Evolutionary conservation across 2,888 invertebrate species (phyloP), one percentile per base, ranked within the genome.

Genomic region (Stenodema calcarata): DNA sequence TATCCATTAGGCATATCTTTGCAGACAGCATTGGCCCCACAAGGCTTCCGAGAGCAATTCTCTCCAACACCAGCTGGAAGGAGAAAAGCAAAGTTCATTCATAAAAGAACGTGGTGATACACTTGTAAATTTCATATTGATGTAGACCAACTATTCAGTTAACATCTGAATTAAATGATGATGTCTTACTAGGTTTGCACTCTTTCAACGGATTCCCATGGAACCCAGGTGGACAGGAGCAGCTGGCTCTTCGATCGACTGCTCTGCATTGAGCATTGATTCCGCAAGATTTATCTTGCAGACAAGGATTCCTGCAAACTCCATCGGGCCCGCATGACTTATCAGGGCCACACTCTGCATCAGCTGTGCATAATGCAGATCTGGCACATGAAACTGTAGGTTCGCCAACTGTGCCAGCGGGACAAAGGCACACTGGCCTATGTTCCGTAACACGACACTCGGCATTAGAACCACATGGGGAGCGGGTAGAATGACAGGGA

Each of bases 181-280:
- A 35, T 35, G 35, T 4, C 35, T 35, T 35, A 87, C 87, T 86
- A 41, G 82, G 86, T 79, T 88, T 88, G 90, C 96, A 96, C 90
- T 95, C 95, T 7, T 93, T 91, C 69, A 92, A 91, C 0, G 95
- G 94, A 91, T 95, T 95, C 86, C 95, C 95, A 89, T 94, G 93
- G 90, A 94, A 95, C 73, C 95, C 95, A 0, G 94, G 94, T 27
- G 95, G 95, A 90, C 96, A 96, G 0, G 94, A 93, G 90, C 96
- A 96, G 89, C 96, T 95, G 0, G 97, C 95, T 89, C 93, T 92
- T 90, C 96, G 93, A 89, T 95, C 94, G 23, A 95, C 92, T 12
- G 96, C 95, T 62, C 95, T 94, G 90, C 97, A 97, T 89, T 97
- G 96, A 0, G 97, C 96, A 91, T 97, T 97, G 42, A 94, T 91